Percentiles rank a stretch among this genome's conserved stretches.
Evolutionary conservation across 2,888 invertebrate genomes (phyloP).

Genomic region (Hoplodrina blanda): DNA sequence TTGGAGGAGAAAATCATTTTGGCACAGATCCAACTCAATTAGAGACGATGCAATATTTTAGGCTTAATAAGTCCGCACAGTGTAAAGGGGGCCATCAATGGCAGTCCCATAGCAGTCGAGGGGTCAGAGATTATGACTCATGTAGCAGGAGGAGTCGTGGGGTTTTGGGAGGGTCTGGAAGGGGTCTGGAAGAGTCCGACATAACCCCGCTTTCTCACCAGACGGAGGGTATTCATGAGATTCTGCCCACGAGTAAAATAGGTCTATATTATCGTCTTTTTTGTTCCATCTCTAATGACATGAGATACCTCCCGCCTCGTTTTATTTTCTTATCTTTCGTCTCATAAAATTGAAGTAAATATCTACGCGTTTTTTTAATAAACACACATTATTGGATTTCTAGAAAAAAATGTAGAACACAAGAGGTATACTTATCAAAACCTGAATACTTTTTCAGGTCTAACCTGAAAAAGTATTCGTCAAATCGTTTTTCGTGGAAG

Average conservation of each 20-base stretch:
- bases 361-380: neutral
- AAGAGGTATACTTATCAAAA: constrained; percentile 7
- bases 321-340: neutral
- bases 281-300: constrained; percentile 21
- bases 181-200: too few species aligned
- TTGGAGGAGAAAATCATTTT: constrained; percentile 25
- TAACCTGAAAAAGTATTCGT: constrained; percentile 16
- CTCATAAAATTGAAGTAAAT: neutral
- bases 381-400: constrained; percentile 13
- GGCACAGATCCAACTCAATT: constrained; percentile 52
- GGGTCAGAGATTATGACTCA: too few species aligned
- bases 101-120: too few species aligned
- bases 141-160: too few species aligned
- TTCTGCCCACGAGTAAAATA: too few species aligned
- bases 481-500: constrained; percentile 24
- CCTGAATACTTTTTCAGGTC: too few species aligned
- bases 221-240: too few species aligned
- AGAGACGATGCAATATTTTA: constrained; percentile 42
- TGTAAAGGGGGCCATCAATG: too few species aligned
- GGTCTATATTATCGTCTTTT: too few species aligned
- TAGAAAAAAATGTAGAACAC: constrained; percentile 7
- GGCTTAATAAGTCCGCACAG: neutral
- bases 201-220: too few species aligned
- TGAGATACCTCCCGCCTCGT: neutral
- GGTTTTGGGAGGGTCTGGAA: too few species aligned